These are phyloP conservation scores for Campylorhamphus procurvoides DNA, from an alignment of 2,113 vertebrate genomes.

Conservation along the genomic window DNA sequence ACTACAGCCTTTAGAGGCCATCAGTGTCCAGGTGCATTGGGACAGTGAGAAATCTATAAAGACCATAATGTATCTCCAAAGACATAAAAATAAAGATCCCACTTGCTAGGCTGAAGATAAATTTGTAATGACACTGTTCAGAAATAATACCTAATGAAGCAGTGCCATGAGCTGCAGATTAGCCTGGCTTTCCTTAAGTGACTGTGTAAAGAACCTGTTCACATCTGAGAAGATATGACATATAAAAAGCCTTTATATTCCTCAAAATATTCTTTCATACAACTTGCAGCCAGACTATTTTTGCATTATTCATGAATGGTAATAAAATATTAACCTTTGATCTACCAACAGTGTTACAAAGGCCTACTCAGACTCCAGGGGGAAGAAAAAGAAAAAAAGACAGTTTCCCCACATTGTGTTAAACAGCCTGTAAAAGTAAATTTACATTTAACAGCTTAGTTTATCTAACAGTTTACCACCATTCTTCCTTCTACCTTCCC, in stretches of 20 bases:
- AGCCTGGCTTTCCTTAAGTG: neutral
- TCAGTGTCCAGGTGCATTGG: neutral
- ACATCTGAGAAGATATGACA: neutral
- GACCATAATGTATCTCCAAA: neutral
- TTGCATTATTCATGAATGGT: neutral
- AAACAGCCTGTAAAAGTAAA: neutral
- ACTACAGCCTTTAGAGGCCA: neutral
- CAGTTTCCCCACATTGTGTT: neutral
- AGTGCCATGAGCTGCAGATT: neutral
- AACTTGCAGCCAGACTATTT: neutral
- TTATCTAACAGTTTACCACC: neutral
- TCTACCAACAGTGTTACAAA: neutral
- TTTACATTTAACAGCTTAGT: neutral
- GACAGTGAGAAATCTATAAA: neutral
- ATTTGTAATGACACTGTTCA: neutral
- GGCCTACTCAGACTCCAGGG: neutral
- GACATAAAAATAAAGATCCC: neutral
- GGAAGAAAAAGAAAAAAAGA: neutral
- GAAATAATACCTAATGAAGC: neutral
- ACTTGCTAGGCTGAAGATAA: neutral
- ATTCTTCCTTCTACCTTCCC: neutral
- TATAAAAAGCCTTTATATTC: neutral
- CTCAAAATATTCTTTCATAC: neutral
- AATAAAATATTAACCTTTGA: neutral
- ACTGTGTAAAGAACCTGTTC: neutral